Evolutionary conservation across 1,140 invertebrate genomes (phyloP), one percentile per base, ranked within the genome.

Genomic region (Thereuonema tuberculata): DNA sequence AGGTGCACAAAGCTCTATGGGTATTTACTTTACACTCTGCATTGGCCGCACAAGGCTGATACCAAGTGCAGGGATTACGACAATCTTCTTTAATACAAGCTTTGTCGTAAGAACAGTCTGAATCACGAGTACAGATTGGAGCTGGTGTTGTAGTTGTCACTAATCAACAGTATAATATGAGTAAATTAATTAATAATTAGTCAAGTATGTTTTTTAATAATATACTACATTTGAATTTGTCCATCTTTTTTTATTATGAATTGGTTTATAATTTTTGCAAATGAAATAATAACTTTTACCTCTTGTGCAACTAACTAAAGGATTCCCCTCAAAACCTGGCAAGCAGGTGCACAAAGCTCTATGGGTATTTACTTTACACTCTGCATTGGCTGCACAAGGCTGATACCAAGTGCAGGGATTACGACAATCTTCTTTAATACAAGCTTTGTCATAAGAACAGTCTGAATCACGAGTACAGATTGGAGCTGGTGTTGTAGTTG

Each of bases 1-100:
- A 90, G 1, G 81, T 79, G 68, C 87, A 89, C 2, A 82, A 80
- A 1, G 86, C 84, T 47, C 85, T 80, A 68, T 89, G 86, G 64
- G 83, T 83, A 15, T 84, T 80, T 1, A 87, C 81, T 54, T 77
- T 75, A 68, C 88, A 91, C 64, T 87, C 81, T 1, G 86, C 83
- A 68, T 85, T 82, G 29, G 79, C 72, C 2, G 86, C 86, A 70
- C 87, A 90, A 60, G 65, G 87, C 61, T 69, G 66, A 31, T 85
- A 89, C 20, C 87, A 84, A 62, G 56, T 27, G 66, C 89, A 93
- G 1, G 87, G 86, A 68, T 86, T 86, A 29, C 62, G 59, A 59
- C 70, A 68, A 20, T 65, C 65, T 17, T 65, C 58, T 53, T 64
- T 63, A n/a, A 69, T 60, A 67, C 87, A 90, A 27, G 85, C 80